phyloP scores from a whole-genome alignment of 2,797 vertebrate genomes.

The Chrosomus eos region DNA sequence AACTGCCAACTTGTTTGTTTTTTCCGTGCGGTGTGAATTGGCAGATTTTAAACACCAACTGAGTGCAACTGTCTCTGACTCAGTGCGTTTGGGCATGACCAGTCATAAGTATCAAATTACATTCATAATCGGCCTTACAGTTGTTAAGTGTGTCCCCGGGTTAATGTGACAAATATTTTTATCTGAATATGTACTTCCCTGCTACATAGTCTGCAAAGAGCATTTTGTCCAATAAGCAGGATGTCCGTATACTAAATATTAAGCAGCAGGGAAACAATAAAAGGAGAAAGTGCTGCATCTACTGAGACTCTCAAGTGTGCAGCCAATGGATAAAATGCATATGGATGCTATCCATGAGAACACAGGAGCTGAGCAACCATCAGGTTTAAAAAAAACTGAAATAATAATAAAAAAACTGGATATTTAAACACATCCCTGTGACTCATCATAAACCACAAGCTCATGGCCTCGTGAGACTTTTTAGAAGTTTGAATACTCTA shows the following conservation, averaged over 20 bases:
- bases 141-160: too few species aligned
- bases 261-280: neutral
- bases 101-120: too few species aligned
- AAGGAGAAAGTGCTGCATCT: neutral
- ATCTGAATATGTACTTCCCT: neutral
- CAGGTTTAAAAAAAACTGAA: neutral
- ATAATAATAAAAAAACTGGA: neutral
- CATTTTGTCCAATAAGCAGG: neutral
- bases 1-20: too few species aligned
- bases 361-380: neutral
- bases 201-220: neutral
- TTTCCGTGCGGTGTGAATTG: too few species aligned
- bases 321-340: neutral
- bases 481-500: slow-evolving; percentile 19
- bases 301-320: neutral
- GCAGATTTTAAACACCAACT: too few species aligned
- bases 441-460: slow-evolving; percentile 43
- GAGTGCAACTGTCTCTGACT: too few species aligned
- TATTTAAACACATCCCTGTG: slow-evolving; percentile 35
- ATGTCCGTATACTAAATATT: neutral
- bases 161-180: neutral
- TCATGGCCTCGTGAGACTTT: slow-evolving; percentile 18
- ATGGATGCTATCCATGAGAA: neutral
- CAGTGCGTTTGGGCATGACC: too few species aligned
- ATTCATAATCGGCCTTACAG: too few species aligned